Evolutionary conservation across 2,888 invertebrate genomes (phyloP).

Genomic region (Scaptomyza caliginosa): DNA sequence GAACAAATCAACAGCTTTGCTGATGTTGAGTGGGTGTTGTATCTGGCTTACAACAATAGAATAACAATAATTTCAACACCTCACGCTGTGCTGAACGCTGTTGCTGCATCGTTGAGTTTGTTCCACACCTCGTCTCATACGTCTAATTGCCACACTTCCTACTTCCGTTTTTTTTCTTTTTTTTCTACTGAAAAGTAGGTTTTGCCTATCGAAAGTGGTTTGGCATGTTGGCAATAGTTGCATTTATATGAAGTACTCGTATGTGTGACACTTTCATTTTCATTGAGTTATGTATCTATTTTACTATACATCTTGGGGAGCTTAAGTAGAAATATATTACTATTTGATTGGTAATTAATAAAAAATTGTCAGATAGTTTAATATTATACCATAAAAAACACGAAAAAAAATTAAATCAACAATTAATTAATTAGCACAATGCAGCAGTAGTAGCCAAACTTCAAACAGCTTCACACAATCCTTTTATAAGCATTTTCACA

Average conservation of each 20-base stretch:
- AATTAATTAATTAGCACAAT: slow-evolving; percentile 48
- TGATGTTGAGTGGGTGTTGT: background rate
- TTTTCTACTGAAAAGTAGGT: slow-evolving; percentile 16
- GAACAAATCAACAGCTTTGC: slow-evolving; percentile 45
- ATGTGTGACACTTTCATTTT: slow-evolving; percentile 66
- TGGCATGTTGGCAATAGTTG: slow-evolving; percentile 31
- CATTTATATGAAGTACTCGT: slow-evolving; percentile 24
- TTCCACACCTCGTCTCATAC: background rate
- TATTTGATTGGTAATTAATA: slow-evolving; percentile 16
- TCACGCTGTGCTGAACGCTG: slow-evolving; percentile 31
- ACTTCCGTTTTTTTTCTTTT: slow-evolving; percentile 54
- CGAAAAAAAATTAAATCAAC: slow-evolving; percentile 40
- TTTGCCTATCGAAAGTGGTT: slow-evolving; percentile 67
- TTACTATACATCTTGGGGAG: too few species aligned
- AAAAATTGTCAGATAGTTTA: slow-evolving; percentile 26
- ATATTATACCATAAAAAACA: background rate
- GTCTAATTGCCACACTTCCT: slow-evolving; percentile 68
- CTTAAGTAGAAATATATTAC: too few species aligned
- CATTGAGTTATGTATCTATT: slow-evolving; percentile 16
- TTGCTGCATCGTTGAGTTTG: slow-evolving; percentile 57
- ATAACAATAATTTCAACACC: slow-evolving; percentile 50
- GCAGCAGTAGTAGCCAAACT: slow-evolving; percentile 34
- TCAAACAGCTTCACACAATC: slow-evolving; percentile 65
- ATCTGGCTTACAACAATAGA: background rate
- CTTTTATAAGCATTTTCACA: slow-evolving; percentile 73